Base-by-base conservation (phyloP, 2,797 vertebrate genomes). In the Parauchenoglanis punctatus region DNA sequence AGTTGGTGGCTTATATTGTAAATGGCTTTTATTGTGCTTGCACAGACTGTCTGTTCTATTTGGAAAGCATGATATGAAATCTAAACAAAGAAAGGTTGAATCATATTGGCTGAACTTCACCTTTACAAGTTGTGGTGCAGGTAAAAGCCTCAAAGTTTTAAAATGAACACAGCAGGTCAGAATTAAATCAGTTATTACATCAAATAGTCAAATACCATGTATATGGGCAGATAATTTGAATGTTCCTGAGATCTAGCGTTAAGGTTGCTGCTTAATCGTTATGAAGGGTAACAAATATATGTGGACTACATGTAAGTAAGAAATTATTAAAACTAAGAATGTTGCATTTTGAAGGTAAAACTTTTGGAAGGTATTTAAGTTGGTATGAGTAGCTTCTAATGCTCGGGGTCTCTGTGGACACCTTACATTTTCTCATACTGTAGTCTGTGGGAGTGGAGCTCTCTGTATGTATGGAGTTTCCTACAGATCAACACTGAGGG, bases 31-130 rank as follows among this genome's bases (percentile, higher is more conserved):
- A 54, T 77, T 49, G 46, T 81, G 5, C 61, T 52, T 67, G 17
- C n/a, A 67, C 84, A 85, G 35, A 77, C 58, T 67, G 73, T 63
- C 59, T 77, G 84, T 35, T 85, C 56, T 76, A 23, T 63, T 85
- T 31, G 40, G 40, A 54, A 85, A 76, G 58, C 58, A 85, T 44
- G 25, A 65, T 77, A 83, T 65, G 23, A 87, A 67, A 63, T 56
- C 35, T 70, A 83, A 65, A 65, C 58, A 84, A 72, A 56, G 28
- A 25, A 11, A 61, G 5, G 28, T 58, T 77, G 49, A 58, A 31
- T 72, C 52, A 40, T 58, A 40, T 58, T 49, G 49, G 49, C 63
- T 56, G n/a, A 68, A 72, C 28, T 84, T 70, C 10, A 84, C n/a
- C 49, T 84, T 72, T 25, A 25, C 35, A 56, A 72, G 10, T 72